These are phyloP conservation scores for Sinelater perroti DNA, from an alignment of 2,888 invertebrate genomes.

Conservation along the genomic window DNA sequence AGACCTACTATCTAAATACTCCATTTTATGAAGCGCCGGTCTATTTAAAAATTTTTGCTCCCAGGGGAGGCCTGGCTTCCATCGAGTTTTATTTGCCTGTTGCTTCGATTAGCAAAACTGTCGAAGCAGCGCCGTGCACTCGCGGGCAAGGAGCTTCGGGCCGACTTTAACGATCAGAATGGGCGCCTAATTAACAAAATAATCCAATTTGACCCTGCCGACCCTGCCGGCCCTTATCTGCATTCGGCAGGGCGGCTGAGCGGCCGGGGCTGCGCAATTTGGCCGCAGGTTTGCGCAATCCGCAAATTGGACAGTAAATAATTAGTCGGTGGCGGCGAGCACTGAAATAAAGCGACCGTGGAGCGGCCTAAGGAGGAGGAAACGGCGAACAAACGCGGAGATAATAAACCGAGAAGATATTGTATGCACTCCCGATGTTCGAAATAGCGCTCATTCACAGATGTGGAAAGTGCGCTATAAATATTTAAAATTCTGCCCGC, in stretches of 20 bases:
- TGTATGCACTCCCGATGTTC: neutral
- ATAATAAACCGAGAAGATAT: slow-evolving; percentile 3
- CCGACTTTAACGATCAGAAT: too few species aligned
- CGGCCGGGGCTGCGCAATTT: too few species aligned
- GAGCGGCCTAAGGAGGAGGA: neutral
- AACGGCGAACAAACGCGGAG: neutral
- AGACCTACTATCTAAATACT: too few species aligned
- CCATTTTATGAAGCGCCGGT: too few species aligned
- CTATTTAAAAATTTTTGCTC: too few species aligned
- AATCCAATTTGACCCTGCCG: neutral
- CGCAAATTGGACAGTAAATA: slow-evolving; percentile 9
- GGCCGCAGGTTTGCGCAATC: slow-evolving; percentile 10
- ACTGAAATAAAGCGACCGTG: slow-evolving; percentile 4
- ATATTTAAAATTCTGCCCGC: slow-evolving; percentile 12
- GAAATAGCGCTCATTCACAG: neutral
- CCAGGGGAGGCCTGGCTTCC: too few species aligned
- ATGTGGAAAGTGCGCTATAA: neutral
- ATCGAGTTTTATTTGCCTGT: too few species aligned
- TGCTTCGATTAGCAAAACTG: too few species aligned
- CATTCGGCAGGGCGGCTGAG: neutral
- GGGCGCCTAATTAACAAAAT: too few species aligned
- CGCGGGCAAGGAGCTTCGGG: too few species aligned
- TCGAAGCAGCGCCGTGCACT: too few species aligned
- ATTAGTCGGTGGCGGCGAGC: neutral
- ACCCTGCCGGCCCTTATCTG: neutral